Conservation (phyloP, 1,140 invertebrate species). For the Halesus radiatus region DNA sequence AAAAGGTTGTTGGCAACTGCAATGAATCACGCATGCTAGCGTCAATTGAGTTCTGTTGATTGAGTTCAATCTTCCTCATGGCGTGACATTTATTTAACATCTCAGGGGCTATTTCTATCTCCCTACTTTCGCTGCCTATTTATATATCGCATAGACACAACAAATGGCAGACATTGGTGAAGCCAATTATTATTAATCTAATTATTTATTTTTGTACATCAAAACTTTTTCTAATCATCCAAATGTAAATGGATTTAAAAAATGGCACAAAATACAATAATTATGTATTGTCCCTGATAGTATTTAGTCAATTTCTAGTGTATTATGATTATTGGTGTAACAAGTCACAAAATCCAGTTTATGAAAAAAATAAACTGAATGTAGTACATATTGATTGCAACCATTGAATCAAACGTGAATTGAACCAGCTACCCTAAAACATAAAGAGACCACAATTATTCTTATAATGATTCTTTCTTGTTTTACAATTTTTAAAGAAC, state of each 20-base stretch:
- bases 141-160: slow-evolving; percentile 46
- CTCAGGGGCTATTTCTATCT: slow-evolving; percentile 14
- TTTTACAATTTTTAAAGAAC: too few relatives aligned
- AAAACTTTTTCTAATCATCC: slow-evolving; percentile 37
- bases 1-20: not conserved
- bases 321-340: too few relatives aligned
- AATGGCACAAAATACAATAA: not conserved
- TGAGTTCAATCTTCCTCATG: not conserved
- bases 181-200: not conserved
- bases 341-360: too few relatives aligned
- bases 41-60: not conserved
- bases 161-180: slow-evolving; percentile 56
- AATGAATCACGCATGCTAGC: not conserved
- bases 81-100: slow-evolving; percentile 24
- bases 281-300: too few relatives aligned
- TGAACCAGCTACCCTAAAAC: too few relatives aligned
- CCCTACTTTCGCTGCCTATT: slow-evolving; percentile 20
- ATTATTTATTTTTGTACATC: slow-evolving; percentile 31
- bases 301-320: too few relatives aligned
- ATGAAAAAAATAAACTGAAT: too few relatives aligned
- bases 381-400: too few relatives aligned
- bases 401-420: too few relatives aligned
- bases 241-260: slow-evolving; percentile 24
- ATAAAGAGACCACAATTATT: too few relatives aligned
- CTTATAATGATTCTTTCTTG: too few relatives aligned